Percentiles rank a stretch among this genome's conserved stretches.
phyloP scores from a whole-genome alignment of 30 jellyfish, hydroid and myxozoan genomes.

The Aurelia sp. region DNA sequence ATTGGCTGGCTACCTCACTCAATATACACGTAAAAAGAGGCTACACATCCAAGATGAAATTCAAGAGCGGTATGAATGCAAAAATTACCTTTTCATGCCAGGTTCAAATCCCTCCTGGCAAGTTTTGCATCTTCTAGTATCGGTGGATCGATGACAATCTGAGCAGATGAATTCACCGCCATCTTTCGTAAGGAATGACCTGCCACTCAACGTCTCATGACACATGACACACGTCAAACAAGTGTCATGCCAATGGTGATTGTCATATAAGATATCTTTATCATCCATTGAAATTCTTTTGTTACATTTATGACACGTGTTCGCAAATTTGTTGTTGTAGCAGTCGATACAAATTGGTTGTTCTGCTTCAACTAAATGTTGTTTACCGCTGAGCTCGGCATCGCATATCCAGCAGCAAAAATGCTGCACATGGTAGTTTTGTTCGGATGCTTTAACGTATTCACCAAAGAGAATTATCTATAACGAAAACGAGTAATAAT shows the following conservation, averaged over 20 bases:
- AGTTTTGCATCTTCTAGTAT: slow-evolving; percentile 81
- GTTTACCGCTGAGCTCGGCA: slow-evolving; percentile 87
- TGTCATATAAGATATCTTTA: slow-evolving; percentile 90
- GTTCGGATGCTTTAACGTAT: slow-evolving; percentile 92
- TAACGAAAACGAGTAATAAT: too few relatives aligned
- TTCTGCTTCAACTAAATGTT: slow-evolving; percentile 92
- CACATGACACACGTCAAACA: slow-evolving; percentile 86
- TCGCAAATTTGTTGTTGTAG: slow-evolving; percentile 90
- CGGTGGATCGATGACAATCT: slow-evolving; percentile 91
- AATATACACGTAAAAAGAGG: too few relatives aligned
- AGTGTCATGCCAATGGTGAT: slow-evolving; percentile 98
- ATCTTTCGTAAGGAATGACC: slow-evolving; percentile 77
- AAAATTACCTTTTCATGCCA: slow-evolving; percentile 90
- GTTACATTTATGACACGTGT: slow-evolving; percentile 89
- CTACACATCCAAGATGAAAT: too few relatives aligned
- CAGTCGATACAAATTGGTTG: slow-evolving; percentile 94
- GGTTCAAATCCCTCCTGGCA: slow-evolving; percentile 96
- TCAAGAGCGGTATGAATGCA: too few relatives aligned
- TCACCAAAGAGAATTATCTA: slow-evolving; percentile 92
- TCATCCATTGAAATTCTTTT: slow-evolving; percentile 90
- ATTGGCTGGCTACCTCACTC: too few relatives aligned
- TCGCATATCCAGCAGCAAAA: slow-evolving; percentile 96
- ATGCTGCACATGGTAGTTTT: slow-evolving; percentile 88
- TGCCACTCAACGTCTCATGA: slow-evolving; percentile 84
- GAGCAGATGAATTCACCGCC: slow-evolving; percentile 88